Percentiles rank a stretch among this genome's conserved stretches.
Conservation (phyloP, 2,113 vertebrate genomes). For the Anoplopoma fimbria region DNA sequence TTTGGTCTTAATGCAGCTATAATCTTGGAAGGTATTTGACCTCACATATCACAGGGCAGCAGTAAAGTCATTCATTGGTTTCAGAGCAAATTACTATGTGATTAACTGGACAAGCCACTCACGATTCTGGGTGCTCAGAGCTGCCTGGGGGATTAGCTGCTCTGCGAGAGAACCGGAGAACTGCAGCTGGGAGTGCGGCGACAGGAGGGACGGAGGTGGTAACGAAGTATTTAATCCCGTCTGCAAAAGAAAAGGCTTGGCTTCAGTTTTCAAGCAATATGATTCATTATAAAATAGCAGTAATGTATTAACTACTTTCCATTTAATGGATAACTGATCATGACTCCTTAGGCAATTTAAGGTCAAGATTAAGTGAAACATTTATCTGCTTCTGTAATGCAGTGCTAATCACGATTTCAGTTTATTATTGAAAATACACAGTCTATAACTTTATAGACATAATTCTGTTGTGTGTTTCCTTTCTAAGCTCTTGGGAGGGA, state of each 20-base stretch:
- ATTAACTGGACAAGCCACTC: slow-evolving; percentile 69
- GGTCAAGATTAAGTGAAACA: not conserved
- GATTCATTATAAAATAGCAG: not conserved
- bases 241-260: slow-evolving; percentile 83
- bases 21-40: slow-evolving; percentile 50
- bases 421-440: not conserved
- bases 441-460: not conserved
- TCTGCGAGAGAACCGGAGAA: slow-evolving; percentile 75
- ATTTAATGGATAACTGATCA: not conserved
- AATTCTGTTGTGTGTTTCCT: not conserved
- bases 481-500: not conserved
- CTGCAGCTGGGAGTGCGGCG: slow-evolving; percentile 86
- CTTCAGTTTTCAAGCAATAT: slow-evolving; percentile 64
- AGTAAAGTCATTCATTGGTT: slow-evolving; percentile 18
- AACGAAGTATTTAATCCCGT: slow-evolving; percentile 84
- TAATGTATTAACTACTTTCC: not conserved
- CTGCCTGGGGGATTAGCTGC: slow-evolving; percentile 80
- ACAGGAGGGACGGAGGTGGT: slow-evolving; percentile 85
- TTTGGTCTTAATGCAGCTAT: not conserved
- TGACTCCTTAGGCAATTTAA: not conserved
- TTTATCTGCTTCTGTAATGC: not conserved
- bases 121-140: slow-evolving; percentile 82
- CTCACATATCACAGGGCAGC: not conserved
- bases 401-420: not conserved
- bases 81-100: not conserved